A percentile compares a stretch with the other conserved stretches of the same genome.
These are phyloP conservation scores for Oncorhynchus nerka DNA, from an alignment of 2,113 vertebrate species.

Conservation along the genomic window DNA sequence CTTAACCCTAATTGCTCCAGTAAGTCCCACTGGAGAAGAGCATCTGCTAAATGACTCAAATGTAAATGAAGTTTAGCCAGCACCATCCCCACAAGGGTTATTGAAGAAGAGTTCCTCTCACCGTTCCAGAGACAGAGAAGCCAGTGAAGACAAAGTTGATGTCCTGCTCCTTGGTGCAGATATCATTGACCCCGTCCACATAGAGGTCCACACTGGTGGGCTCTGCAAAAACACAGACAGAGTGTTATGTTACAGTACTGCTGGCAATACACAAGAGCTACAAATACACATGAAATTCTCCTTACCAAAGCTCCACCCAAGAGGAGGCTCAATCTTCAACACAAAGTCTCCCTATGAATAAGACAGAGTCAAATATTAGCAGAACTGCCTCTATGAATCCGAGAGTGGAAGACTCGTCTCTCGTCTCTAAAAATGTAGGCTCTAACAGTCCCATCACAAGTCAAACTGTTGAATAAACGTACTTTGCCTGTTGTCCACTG, in stretches of 20 bases:
- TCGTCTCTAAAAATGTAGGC: too few species aligned
- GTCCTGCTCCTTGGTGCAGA: constrained; percentile 96
- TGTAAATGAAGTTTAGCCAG: too few species aligned
- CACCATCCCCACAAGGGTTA: too few species aligned
- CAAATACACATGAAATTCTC: constrained; percentile 3
- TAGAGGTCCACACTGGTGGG: constrained; percentile 92
- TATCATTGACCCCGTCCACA: constrained; percentile 91
- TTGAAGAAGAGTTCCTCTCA: constrained; percentile 49
- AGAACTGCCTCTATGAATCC: too few species aligned
- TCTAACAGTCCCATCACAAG: too few species aligned
- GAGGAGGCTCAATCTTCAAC: constrained; percentile 95
- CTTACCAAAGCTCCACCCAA: constrained; percentile 98
- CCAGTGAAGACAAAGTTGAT: constrained; percentile 97
- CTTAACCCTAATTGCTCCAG: too few species aligned
- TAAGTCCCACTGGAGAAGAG: too few species aligned
- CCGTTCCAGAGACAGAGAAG: constrained; percentile 92
- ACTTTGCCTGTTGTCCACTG: too few species aligned
- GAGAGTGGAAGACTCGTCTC: too few species aligned
- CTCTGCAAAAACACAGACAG: constrained; percentile 68
- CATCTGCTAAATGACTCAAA: too few species aligned
- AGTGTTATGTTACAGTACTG: background rate
- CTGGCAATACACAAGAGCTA: background rate
- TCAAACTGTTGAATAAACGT: too few species aligned
- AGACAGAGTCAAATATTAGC: background rate
- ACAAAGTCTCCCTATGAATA: constrained; percentile 92